Conservation (phyloP, 2,888 invertebrate genomes). For the Acanthopleura granulata region DNA sequence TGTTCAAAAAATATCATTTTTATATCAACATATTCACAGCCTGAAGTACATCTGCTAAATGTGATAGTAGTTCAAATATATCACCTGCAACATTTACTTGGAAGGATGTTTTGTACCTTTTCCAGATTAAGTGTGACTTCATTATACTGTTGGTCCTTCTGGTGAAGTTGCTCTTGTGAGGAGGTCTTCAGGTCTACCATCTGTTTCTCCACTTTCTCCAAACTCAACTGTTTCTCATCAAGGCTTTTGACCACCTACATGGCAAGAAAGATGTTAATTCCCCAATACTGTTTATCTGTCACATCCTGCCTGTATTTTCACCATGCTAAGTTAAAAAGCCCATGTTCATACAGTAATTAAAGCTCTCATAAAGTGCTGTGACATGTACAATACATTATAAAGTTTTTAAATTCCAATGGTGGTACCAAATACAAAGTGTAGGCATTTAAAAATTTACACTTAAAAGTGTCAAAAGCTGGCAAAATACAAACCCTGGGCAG, state of each 20-base stretch:
- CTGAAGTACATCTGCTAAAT: too few species aligned
- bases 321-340: neutral
- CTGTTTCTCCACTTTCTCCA: constrained; percentile 45
- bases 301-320: neutral
- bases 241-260: constrained; percentile 21
- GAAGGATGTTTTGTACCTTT: constrained; percentile 41
- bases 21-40: too few species aligned
- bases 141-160: constrained; percentile 54
- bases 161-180: constrained; percentile 46
- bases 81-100: too few species aligned
- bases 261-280: neutral
- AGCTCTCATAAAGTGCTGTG: too few species aligned
- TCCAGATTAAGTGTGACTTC: constrained; percentile 52
- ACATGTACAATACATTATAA: too few species aligned
- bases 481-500: too few species aligned
- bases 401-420: too few species aligned
- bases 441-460: too few species aligned
- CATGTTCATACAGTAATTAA: neutral
- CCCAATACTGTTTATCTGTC: neutral
- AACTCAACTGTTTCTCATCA: constrained; percentile 37
- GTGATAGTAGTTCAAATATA: too few species aligned
- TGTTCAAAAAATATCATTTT: too few species aligned
- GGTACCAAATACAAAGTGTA: too few species aligned
- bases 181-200: constrained; percentile 47
- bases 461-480: too few species aligned